Percentiles rank a stretch among this genome's conserved stretches.
Evolutionary conservation across 2,888 invertebrate genomes (phyloP).

Genomic region (Spodoptera littoralis): DNA sequence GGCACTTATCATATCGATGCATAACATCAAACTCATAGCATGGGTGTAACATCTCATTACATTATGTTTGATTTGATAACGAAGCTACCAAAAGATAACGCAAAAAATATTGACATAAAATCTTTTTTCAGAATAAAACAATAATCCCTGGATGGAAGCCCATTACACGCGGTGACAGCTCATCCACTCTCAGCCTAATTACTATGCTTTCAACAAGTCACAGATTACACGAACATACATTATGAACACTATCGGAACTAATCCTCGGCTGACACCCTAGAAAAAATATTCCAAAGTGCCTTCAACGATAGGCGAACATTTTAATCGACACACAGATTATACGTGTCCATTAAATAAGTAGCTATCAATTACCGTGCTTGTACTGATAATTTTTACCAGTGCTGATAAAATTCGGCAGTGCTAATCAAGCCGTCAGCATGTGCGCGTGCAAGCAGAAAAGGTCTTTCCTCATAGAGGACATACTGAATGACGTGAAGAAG

Average conservation of each 20-base stretch:
- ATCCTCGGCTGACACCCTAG: slow-evolving; percentile 57
- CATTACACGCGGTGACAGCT: slow-evolving; percentile 49
- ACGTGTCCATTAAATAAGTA: slow-evolving; percentile 84
- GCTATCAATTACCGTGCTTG: slow-evolving; percentile 83
- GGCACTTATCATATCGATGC: too few relatives aligned
- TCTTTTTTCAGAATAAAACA: slow-evolving; percentile 10
- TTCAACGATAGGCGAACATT: slow-evolving; percentile 55
- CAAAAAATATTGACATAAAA: slow-evolving; percentile 1
- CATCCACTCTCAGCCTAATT: slow-evolving; percentile 53
- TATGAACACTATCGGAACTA: slow-evolving; percentile 55
- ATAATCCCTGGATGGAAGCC: slow-evolving; percentile 31
- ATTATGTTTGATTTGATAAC: too few relatives aligned
- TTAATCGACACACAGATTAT: slow-evolving; percentile 76
- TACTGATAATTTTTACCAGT: slow-evolving; percentile 71
- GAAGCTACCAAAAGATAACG: too few relatives aligned
- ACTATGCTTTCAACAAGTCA: slow-evolving; percentile 63
- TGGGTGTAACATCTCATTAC: too few relatives aligned
- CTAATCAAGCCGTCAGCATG: slow-evolving; percentile 73
- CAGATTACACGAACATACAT: slow-evolving; percentile 54
- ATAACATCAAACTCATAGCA: too few relatives aligned
- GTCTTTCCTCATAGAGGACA: slow-evolving; percentile 83
- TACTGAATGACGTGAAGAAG: slow-evolving; percentile 74
- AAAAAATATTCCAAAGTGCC: slow-evolving; percentile 58
- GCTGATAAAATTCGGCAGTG: slow-evolving; percentile 83
- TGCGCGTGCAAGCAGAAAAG: slow-evolving; percentile 84